phyloP scores from a whole-genome alignment of 2,888 invertebrate species.

The Drosophila mimetica region DNA sequence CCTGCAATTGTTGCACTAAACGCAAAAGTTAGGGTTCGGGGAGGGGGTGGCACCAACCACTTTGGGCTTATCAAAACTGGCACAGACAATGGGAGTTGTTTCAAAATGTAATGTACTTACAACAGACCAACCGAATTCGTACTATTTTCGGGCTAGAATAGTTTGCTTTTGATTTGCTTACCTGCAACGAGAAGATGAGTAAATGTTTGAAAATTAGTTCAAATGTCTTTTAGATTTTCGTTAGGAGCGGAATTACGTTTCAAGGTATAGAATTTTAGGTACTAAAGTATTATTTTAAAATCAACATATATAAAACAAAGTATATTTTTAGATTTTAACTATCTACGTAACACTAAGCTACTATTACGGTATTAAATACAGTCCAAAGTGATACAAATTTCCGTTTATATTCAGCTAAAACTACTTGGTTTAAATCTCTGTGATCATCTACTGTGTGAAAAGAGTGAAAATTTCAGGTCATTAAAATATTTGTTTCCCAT shows the following conservation, averaged over 20 bases:
- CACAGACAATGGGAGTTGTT: conserved; percentile 30
- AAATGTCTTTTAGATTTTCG: neutral
- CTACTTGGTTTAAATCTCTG: too few species aligned
- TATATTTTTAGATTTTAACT: too few species aligned
- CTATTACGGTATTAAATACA: too few species aligned
- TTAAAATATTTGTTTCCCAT: too few species aligned
- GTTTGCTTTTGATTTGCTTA: conserved; percentile 49
- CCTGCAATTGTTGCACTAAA: conserved; percentile 26
- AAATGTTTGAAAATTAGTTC: neutral
- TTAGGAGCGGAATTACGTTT: too few species aligned
- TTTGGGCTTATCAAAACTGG: conserved; percentile 37
- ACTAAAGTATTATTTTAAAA: neutral
- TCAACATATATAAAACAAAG: too few species aligned
- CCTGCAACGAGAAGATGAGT: conserved; percentile 51
- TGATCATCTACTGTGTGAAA: too few species aligned
- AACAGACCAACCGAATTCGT: neutral
- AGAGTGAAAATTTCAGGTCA: too few species aligned
- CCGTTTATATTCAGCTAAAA: too few species aligned
- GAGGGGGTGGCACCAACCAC: neutral
- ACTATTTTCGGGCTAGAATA: neutral
- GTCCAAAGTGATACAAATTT: too few species aligned
- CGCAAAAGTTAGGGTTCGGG: neutral
- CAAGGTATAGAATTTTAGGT: neutral
- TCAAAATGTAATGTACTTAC: conserved; percentile 31
- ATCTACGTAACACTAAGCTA: too few species aligned